These are phyloP conservation scores for Eledona agricola DNA, from an alignment of 2,888 invertebrate species.

Conservation along the genomic window DNA sequence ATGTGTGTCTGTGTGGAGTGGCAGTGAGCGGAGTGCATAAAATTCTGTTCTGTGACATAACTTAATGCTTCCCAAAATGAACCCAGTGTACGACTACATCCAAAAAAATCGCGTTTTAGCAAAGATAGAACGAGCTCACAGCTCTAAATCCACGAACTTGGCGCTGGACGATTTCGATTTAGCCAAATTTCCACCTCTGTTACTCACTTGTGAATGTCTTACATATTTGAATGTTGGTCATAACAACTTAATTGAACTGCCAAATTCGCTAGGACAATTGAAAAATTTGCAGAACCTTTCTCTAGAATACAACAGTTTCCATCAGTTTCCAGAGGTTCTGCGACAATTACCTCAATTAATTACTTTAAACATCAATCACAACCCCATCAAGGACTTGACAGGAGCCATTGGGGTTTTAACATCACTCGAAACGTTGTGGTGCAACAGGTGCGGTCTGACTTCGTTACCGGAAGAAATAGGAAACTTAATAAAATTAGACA, in stretches of 20 bases:
- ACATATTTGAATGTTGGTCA: slow-evolving; percentile 71
- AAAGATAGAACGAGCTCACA: slow-evolving; percentile 71
- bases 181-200: slow-evolving; percentile 66
- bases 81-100: slow-evolving; percentile 73
- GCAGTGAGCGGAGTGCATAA: not conserved
- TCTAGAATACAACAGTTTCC: slow-evolving; percentile 72
- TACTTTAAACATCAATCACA: slow-evolving; percentile 73
- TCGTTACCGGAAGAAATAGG: slow-evolving; percentile 71
- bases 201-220: slow-evolving; percentile 68
- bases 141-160: slow-evolving; percentile 68
- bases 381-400: slow-evolving; percentile 68
- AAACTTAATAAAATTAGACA: slow-evolving; percentile 69
- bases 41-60: slow-evolving; percentile 10
- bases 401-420: slow-evolving; percentile 69
- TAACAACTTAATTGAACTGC: slow-evolving; percentile 68
- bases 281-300: slow-evolving; percentile 70
- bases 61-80: slow-evolving; percentile 61
- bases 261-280: slow-evolving; percentile 65
- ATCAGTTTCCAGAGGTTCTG: slow-evolving; percentile 69
- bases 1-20: not conserved
- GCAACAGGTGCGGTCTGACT: slow-evolving; percentile 68
- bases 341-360: slow-evolving; percentile 68
- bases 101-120: slow-evolving; percentile 74
- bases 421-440: slow-evolving; percentile 73
- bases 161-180: slow-evolving; percentile 74